Percentiles rank a stretch among this genome's conserved stretches.
Evolutionary conservation across 2,113 vertebrate genomes (phyloP).

Genomic region (Apeltes quadracus): DNA sequence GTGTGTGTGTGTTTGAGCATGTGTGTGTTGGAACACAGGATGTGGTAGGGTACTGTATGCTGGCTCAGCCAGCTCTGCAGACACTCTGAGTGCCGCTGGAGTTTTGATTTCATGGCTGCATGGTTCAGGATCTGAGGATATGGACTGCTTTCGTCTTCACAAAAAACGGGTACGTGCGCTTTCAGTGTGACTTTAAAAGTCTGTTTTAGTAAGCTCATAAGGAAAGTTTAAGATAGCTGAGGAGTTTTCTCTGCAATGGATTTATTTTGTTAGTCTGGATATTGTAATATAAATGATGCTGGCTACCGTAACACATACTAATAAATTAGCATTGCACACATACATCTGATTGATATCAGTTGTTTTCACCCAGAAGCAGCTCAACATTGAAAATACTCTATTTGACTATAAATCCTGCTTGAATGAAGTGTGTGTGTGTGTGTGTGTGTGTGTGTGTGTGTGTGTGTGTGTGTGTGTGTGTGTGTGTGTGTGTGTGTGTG

Average conservation of each 20-base stretch:
- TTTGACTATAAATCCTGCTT: conserved; percentile 18
- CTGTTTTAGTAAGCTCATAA: conserved; percentile 21
- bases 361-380: neutral
- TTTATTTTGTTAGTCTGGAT: conserved; percentile 36
- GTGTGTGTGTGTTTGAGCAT: conserved; percentile 31
- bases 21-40: conserved; percentile 71
- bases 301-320: neutral
- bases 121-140: conserved; percentile 61
- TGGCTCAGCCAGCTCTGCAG: conserved; percentile 72
- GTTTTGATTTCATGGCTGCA: conserved; percentile 68
- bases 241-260: conserved; percentile 25
- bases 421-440: conserved; percentile 1
- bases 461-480: conserved; percentile 3
- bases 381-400: neutral
- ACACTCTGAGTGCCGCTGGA: conserved; percentile 56
- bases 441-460: neutral
- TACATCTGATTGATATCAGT: neutral
- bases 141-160: conserved; percentile 77
- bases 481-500: conserved; percentile 4
- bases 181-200: conserved; percentile 34
- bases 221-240: conserved; percentile 16
- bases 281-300: conserved; percentile 13
- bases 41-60: conserved; percentile 76
- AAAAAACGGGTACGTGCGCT: conserved; percentile 74
- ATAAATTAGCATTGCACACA: neutral